Evolutionary conservation across 2,113 vertebrate species (phyloP).

Genomic region (Nothocercus julius): DNA sequence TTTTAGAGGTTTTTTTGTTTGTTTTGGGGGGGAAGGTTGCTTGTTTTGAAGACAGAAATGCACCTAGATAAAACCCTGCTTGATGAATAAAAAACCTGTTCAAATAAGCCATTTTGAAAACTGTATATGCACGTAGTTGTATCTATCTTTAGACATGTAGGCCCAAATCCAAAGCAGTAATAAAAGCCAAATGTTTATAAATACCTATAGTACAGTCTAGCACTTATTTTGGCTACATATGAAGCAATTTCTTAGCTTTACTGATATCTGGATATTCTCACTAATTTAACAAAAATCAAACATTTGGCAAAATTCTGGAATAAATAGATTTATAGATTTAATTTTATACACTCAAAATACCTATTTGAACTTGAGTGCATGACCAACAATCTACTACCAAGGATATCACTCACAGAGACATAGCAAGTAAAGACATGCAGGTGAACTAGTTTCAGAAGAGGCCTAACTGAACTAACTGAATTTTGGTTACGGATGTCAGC

Average conservation of each 20-base stretch:
- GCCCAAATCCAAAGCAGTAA: constrained; percentile 1
- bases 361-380: background rate
- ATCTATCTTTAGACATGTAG: background rate
- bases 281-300: background rate
- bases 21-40: too few relatives aligned
- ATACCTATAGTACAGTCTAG: background rate
- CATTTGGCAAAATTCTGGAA: background rate
- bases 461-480: background rate
- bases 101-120: background rate
- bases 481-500: background rate
- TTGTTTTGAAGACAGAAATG: background rate
- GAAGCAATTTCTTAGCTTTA: background rate
- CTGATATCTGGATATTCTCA: background rate
- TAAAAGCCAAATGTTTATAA: background rate
- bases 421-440: background rate
- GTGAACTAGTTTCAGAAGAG: background rate
- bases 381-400: background rate
- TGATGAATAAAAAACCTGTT: background rate
- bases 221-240: background rate
- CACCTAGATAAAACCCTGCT: background rate
- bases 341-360: background rate
- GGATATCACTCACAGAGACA: background rate
- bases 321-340: background rate
- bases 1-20: background rate
- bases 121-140: background rate